phyloP scores from a whole-genome alignment of 2,797 vertebrate genomes.

The Dendrocincla tyrannina region DNA sequence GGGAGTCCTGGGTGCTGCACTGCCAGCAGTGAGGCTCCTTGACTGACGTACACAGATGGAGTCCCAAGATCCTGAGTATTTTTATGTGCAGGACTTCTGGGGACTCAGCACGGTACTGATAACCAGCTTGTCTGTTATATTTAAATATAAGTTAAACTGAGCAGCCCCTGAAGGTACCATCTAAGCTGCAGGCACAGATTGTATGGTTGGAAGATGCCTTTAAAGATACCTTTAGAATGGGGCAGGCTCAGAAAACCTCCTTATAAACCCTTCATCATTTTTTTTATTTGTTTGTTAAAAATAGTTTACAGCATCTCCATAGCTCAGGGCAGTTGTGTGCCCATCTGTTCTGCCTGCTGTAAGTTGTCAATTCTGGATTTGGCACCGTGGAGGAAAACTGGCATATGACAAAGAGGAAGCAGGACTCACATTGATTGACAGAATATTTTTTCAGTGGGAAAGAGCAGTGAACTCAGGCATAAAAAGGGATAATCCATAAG shows the following conservation, averaged over 20 bases:
- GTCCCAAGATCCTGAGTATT: neutral
- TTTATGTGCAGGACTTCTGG: neutral
- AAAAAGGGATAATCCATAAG: constrained; percentile 36
- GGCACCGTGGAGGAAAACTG: constrained; percentile 31
- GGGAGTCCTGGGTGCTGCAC: neutral
- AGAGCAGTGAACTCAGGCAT: constrained; percentile 14
- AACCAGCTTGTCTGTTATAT: neutral
- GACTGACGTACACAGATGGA: fast-evolving
- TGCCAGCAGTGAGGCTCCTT: neutral
- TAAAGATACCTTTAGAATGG: neutral
- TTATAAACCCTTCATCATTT: neutral
- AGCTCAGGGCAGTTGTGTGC: constrained; percentile 49
- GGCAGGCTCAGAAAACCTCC: neutral
- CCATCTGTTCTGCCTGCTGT: constrained; percentile 53
- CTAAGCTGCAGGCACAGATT: neutral
- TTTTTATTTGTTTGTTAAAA: neutral
- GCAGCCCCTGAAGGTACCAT: neutral
- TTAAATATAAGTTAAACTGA: neutral
- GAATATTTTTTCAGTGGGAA: constrained; percentile 49
- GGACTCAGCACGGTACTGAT: neutral
- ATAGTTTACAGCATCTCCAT: constrained; percentile 14
- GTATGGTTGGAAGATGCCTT: neutral
- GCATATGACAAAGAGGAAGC: constrained; percentile 1
- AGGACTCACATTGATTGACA: constrained; percentile 8
- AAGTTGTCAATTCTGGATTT: constrained; percentile 45